Base-by-base conservation (phyloP, 2,888 invertebrate genomes). In the Drosophila vallismaia region DNA sequence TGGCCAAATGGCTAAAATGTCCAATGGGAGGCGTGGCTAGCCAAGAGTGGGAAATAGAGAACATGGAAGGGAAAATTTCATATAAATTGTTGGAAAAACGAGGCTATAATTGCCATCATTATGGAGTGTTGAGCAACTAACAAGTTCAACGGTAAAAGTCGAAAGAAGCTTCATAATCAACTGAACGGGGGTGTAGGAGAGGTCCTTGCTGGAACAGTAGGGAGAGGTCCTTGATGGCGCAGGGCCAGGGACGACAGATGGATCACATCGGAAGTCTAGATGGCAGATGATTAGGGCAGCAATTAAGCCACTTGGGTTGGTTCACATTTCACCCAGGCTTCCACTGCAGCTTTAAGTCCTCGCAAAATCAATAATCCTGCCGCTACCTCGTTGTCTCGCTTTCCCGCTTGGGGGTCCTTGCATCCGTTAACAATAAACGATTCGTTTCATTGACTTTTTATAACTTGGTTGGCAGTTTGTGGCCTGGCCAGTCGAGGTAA, bases 41-140 rank as follows among this genome's bases (percentile, higher is more conserved):
- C 26, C 45, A n/a, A 56, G 73, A 73, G 74, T 75, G 66, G 62
- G 75, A 48, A 56, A 46, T 4, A 31, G 24, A 44, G 44, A 44
- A 24, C 8, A 42, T n/a, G 24, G 19, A 31, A 42, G 53, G 50
- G 63, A 74, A 86, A 89, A 86, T 82, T 82, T 84, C 84, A 80
- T 78, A 79, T 82, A 89, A 89, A 90, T 89, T 89, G 90, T 88
- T 88, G 89, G 89, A 83, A 90, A 90, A 90, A 89, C 90, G 90
- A 90, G 64, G 88, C 89, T 85, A 89, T 90, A 90, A 90, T 90
- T 90, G 88, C 89, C 79, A 88, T 90, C 90, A 90, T 90, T 90
- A 90, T 89, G 90, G 90, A 89, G 89, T 90, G 89, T 89, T 86
- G 88, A 86, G 88, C 74, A 79, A 64, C 68, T 70, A 59, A 58